These are phyloP conservation scores for Neogale vison DNA, from an alignment of 2,113 vertebrate genomes.

Conservation along the genomic window DNA sequence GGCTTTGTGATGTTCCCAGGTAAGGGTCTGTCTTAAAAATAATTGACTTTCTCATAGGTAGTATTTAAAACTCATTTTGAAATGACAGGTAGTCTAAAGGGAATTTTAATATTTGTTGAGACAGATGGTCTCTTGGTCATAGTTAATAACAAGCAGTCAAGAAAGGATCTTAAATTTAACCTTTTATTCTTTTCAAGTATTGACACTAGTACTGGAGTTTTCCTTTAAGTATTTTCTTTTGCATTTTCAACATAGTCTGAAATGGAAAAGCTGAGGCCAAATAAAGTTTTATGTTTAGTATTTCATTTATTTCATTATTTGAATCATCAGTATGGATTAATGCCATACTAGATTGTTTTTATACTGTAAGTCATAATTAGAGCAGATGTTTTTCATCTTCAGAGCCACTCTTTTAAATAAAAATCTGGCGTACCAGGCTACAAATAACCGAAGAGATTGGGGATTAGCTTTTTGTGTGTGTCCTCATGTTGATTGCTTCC, in stretches of 20 bases:
- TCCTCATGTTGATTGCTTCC: background rate
- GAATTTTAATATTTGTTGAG: slow-evolving; percentile 31
- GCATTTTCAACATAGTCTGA: slow-evolving; percentile 51
- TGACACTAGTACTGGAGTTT: slow-evolving; percentile 50
- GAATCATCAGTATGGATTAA: slow-evolving; percentile 20
- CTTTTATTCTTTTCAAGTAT: slow-evolving; percentile 31
- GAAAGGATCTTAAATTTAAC: slow-evolving; percentile 53
- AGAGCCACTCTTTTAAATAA: background rate
- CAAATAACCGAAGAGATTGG: background rate
- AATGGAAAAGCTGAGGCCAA: slow-evolving; percentile 45
- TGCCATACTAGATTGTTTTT: slow-evolving; percentile 6
- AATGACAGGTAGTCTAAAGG: slow-evolving; percentile 8
- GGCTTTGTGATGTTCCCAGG: slow-evolving; percentile 24
- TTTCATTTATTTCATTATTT: slow-evolving; percentile 22
- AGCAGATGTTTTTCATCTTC: background rate
- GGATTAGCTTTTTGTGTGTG: background rate
- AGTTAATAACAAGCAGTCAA: slow-evolving; percentile 34
- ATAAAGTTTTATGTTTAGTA: slow-evolving; percentile 1
- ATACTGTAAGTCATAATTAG: background rate
- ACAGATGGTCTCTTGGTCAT: background rate
- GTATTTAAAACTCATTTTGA: slow-evolving; percentile 20
- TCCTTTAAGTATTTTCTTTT: slow-evolving; percentile 57
- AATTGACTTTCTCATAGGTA: slow-evolving; percentile 12
- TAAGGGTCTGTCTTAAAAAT: slow-evolving; percentile 34
- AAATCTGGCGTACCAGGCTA: background rate